Conservation (phyloP, 1,140 invertebrate genomes). For the Melipona quadrifasciata region DNA sequence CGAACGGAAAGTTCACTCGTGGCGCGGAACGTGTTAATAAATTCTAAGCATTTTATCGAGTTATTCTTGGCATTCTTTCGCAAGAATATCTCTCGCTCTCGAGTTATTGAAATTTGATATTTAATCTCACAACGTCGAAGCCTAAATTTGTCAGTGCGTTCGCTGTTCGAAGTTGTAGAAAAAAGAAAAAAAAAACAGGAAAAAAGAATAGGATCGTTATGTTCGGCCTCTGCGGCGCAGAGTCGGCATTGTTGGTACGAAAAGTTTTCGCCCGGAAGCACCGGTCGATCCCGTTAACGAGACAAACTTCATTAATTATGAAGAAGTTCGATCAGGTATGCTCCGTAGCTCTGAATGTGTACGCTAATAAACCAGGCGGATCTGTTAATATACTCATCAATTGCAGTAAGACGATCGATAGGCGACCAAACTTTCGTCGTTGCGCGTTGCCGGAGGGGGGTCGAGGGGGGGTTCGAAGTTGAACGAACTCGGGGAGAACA, state of each 20-base stretch:
- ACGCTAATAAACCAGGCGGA: slow-evolving; percentile 37
- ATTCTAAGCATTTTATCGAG: no score
- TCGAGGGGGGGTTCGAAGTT: not conserved
- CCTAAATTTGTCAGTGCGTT: not conserved
- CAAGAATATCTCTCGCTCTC: no score
- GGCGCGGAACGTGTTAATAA: no score
- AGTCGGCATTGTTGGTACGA: not conserved
- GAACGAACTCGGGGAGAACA: slow-evolving; percentile 1
- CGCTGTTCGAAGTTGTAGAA: not conserved
- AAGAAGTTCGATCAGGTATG: slow-evolving; percentile 37
- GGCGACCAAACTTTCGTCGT: slow-evolving; percentile 15
- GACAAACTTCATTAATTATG: slow-evolving; percentile 49
- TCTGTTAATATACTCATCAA: slow-evolving; percentile 47
- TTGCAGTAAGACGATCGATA: slow-evolving; percentile 38
- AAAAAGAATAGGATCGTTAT: not conserved
- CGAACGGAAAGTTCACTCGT: no score
- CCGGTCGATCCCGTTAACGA: slow-evolving; percentile 27
- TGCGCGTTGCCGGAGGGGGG: not conserved
- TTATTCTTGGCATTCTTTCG: no score
- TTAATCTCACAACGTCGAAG: not conserved
- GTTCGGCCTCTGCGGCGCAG: not conserved
- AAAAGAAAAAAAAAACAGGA: no score
- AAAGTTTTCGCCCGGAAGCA: slow-evolving; percentile 17
- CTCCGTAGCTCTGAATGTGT: slow-evolving; percentile 12
- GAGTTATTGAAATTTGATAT: no score